Conservation (phyloP, 2,888 invertebrate species). For the Drosophila longiperda region DNA sequence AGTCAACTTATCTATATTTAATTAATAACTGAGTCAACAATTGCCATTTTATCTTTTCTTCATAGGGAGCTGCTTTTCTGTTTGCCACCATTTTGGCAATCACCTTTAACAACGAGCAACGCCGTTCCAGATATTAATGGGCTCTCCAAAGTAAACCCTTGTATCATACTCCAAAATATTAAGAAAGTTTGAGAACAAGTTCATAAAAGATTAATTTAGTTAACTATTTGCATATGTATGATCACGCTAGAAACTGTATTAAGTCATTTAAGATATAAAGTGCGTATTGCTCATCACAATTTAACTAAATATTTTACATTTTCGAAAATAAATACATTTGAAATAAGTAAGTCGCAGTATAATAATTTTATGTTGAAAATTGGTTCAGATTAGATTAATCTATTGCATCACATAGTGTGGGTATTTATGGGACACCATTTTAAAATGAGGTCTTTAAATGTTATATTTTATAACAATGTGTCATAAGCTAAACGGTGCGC, state of each 20-base stretch:
- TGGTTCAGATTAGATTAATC: background rate
- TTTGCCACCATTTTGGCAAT: constrained; percentile 94
- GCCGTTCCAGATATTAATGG: constrained; percentile 88
- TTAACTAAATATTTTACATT: background rate
- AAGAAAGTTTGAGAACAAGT: constrained; percentile 5
- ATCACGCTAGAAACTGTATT: background rate
- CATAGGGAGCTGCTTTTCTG: constrained; percentile 88
- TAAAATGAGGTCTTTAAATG: background rate
- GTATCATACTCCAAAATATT: background rate
- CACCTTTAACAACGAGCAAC: constrained; percentile 92
- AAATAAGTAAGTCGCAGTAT: background rate
- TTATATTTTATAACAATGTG: constrained; percentile 32
- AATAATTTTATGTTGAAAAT: background rate
- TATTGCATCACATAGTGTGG: background rate
- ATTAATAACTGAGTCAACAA: constrained; percentile 8
- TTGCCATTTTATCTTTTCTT: background rate
- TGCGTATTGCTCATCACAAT: background rate
- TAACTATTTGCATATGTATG: constrained; percentile 1
- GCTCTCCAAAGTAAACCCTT: background rate
- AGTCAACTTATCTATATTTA: constrained; percentile 49
- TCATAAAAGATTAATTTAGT: constrained; percentile 15
- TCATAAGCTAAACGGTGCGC: constrained; percentile 58
- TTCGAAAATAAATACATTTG: background rate
- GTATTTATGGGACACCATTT: background rate
- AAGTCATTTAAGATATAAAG: background rate